Conservation (phyloP, 2,797 vertebrate species). For the Sebastes cheni region DNA sequence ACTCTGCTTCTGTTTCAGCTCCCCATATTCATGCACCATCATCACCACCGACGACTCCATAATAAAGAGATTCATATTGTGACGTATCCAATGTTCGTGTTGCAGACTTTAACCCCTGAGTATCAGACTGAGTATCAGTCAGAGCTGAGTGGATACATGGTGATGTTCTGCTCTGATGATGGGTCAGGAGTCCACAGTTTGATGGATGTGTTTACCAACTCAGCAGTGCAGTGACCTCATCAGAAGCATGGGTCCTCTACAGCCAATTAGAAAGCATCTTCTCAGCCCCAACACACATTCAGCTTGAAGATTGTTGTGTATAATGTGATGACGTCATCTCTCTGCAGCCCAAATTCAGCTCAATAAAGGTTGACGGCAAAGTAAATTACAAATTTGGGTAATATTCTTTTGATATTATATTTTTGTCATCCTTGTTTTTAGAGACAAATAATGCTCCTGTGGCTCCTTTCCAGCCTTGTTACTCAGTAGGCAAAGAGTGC, state of each 20-base stretch:
- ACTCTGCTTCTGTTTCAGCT: neutral
- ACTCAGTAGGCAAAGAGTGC: too few relatives aligned
- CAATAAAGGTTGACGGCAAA: neutral
- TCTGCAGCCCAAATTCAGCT: neutral
- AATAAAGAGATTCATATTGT: neutral
- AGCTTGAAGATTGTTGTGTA: neutral
- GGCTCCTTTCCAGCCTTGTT: neutral
- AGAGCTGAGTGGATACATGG: neutral
- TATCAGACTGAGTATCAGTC: neutral
- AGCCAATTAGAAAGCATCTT: neutral
- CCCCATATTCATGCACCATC: neutral
- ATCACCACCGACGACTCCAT: neutral
- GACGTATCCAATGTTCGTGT: neutral
- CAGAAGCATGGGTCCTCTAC: neutral
- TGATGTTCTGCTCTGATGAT: neutral
- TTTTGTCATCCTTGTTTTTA: neutral
- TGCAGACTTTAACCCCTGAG: neutral
- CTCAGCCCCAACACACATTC: neutral
- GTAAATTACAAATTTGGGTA: neutral
- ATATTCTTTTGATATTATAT: neutral
- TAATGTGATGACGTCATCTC: neutral
- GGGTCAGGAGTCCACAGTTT: neutral
- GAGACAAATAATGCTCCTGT: neutral
- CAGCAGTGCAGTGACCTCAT: neutral
- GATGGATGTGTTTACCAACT: conserved; percentile 37